Evolutionary conservation across 2,113 vertebrate genomes (phyloP), one percentile per base, ranked within the genome.

Genomic region (Oophaga pumilio): DNA sequence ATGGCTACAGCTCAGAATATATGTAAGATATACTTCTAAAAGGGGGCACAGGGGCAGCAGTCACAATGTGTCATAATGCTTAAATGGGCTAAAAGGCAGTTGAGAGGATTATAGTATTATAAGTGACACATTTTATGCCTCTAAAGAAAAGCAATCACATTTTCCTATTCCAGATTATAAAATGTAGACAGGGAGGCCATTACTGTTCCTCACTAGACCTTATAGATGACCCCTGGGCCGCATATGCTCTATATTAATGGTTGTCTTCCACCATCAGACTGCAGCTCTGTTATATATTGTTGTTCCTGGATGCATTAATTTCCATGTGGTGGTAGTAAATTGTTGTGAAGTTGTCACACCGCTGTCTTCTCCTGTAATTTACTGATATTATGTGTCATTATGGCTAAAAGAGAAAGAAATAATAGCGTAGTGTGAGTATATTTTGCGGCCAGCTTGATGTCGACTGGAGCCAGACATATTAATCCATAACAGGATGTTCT

Each of bases 401-500:
- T 49, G 18, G 15, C 15, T 6, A 60, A 22, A n/a, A 28, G 13
- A 82, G 24, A 60, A 0, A 18, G 62, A 33, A 56, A 49, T 71
- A 84, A 84, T 69, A 8, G 60, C 20, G 43, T 43, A 14, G 60
- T 28, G 43, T 43, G 60, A 84, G 82, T 56, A 1, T 73, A 59
- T n/a, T 85, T 74, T 17, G 57, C 53, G 26, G 68, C 18, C 68
- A 43, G 52, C 17, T 53, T 20, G 49, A 57, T 57, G 82, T 49
- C 52, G 79, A 15, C 49, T 68, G 62, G 68, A 76, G 68, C 69
- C 69, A 43, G 52, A 73, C n/a, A 22, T 60, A 82, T 82, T 82
- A 52, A 68, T 64, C 81, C 49, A 83, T 59, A 76, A 74, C 69
- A 76, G 83, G 82, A 84, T 84, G 82, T 84, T 28, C 49, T 24